Evolutionary conservation across 2,113 vertebrate genomes (phyloP), one percentile per base, ranked within the genome.

Genomic region (Petromus typicus): DNA sequence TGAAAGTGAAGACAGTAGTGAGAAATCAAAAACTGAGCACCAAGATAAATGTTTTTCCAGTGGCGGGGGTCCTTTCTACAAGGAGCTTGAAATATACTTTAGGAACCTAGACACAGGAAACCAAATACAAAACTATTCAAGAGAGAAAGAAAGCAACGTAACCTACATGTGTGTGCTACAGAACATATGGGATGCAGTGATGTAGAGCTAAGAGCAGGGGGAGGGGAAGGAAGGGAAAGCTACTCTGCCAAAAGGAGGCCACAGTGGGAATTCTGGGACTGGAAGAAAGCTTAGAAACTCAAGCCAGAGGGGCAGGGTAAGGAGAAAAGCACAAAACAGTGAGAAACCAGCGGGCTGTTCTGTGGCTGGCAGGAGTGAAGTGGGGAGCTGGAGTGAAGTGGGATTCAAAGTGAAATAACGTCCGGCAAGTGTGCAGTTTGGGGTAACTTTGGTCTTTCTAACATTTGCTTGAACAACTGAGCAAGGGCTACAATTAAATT

Each of bases 381-480:
- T 32, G 3, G 2, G 40, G 4, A 30, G 88, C 32, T 59, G 5
- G 20, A 43, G n/a, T n/a, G 40, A 93, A 64, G 66, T 7, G 11
- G 25, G 51, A 54, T 43, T 56, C 30, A 66, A 48, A 78, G 32
- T 5, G 59, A 78, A 95, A 73, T 45, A 10, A 89, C 78, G n/a
- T 69, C 54, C 22, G n/a, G 59, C 9, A n/a, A 69, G 48, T 25
- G 12, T 34, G 20, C 11, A 16, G 27, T 91, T 40, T 67, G 43
- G 61, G 45, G n/a, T 87, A 66, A 81, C 57, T 95, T 63, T 40
- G 45, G 12, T 54, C 37, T 89, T 81, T 27, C 66, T 27, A 48
- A 34, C 63, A 86, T 94, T 90, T 59, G 40, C 83, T 87, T 27
- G 75, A 51, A 54, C 86, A 86, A 78, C 30, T 69, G 87, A 86